These are phyloP conservation scores for Mercenaria mercenaria DNA, from an alignment of 1,140 invertebrate genomes.

Conservation along the genomic window DNA sequence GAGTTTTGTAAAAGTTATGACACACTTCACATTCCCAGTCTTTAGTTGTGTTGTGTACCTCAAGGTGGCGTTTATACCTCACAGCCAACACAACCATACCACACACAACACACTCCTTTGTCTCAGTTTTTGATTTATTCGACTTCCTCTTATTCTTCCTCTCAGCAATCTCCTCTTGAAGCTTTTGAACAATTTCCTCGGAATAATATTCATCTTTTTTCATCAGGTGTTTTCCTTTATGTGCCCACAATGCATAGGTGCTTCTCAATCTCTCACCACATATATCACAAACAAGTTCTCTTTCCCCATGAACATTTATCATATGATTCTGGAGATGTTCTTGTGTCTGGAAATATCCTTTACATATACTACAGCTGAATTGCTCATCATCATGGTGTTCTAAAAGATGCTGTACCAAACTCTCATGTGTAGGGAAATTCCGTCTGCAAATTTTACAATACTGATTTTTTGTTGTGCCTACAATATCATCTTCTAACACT, in stretches of 20 bases:
- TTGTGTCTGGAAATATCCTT: not conserved
- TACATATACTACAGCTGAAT: slow-evolving; percentile 13
- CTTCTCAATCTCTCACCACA: slow-evolving; percentile 8
- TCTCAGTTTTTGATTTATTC: not conserved
- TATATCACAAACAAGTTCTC: not conserved
- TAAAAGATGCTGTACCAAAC: slow-evolving; percentile 16
- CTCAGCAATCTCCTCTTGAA: slow-evolving; percentile 36
- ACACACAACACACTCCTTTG: slow-evolving; percentile 27
- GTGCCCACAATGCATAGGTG: not conserved
- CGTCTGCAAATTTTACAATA: slow-evolving; percentile 42
- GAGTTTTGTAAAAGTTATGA: slow-evolving; percentile 23
- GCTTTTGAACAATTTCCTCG: slow-evolving; percentile 38
- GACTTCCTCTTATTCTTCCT: not conserved
- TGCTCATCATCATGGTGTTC: not conserved
- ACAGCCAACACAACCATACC: not conserved
- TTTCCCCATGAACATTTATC: not conserved
- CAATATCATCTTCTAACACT: not conserved
- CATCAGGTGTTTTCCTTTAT: slow-evolving; percentile 36
- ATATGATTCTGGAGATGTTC: slow-evolving; percentile 30
- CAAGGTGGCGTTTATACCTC: slow-evolving; percentile 25
- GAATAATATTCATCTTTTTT: slow-evolving; percentile 53
- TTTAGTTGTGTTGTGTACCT: slow-evolving; percentile 34
- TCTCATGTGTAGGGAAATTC: not conserved
- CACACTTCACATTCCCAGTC: slow-evolving; percentile 52
- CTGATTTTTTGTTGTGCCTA: not conserved